A percentile compares a stretch with the other conserved stretches of the same genome.
These are phyloP conservation scores for Thalassarche chlororhynchos DNA, from an alignment of 2,113 vertebrate species.

Conservation along the genomic window DNA sequence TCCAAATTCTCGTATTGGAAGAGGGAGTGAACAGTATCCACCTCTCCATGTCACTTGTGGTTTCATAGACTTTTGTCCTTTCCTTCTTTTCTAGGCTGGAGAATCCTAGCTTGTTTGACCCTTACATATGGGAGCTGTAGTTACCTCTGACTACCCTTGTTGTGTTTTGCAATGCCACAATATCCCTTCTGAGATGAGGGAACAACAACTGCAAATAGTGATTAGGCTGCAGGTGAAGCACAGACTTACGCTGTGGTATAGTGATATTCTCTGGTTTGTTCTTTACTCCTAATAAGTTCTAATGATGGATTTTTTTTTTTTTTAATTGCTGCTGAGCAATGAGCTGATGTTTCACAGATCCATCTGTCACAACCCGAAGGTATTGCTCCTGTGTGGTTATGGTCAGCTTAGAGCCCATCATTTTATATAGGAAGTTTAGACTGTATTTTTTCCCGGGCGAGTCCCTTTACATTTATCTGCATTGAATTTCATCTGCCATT, in stretches of 20 bases:
- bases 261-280: neutral
- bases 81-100: neutral
- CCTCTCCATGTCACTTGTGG: neutral
- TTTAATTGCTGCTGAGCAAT: neutral
- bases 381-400: neutral
- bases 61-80: neutral
- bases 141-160: neutral
- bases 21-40: neutral
- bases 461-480: neutral
- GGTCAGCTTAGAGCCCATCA: neutral
- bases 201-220: accelerated
- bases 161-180: neutral
- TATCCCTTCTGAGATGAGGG: neutral
- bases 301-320: neutral
- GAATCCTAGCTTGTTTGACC: neutral
- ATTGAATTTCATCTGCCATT: neutral
- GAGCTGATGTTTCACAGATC: neutral
- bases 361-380: neutral
- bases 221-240: neutral
- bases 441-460: neutral
- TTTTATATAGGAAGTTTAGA: neutral
- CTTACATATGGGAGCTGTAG: neutral
- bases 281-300: neutral
- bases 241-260: neutral
- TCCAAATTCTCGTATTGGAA: neutral